Evolutionary conservation across 2,888 invertebrate genomes (phyloP).

Genomic region (Spodoptera exigua): DNA sequence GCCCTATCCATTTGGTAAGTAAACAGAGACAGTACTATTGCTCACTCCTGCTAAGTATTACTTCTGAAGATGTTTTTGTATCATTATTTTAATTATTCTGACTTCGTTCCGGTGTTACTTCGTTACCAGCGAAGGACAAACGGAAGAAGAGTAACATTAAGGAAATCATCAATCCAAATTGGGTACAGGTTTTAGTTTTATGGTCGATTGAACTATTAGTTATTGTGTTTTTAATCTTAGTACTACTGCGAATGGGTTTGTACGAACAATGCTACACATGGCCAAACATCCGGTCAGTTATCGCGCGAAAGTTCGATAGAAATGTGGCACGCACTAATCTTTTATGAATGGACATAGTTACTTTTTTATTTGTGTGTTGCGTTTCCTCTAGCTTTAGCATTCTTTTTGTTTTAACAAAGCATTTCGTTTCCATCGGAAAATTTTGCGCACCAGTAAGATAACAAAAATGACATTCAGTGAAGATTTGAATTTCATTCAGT

Average conservation of each 20-base stretch:
- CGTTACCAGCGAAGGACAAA: constrained; percentile 13
- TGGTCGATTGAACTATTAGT: constrained; percentile 50
- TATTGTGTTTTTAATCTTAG: constrained; percentile 58
- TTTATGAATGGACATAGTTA: constrained; percentile 71
- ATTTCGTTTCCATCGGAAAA: constrained; percentile 5
- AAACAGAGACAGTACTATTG: constrained; percentile 50
- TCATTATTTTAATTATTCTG: constrained; percentile 15
- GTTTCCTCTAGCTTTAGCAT: constrained; percentile 46
- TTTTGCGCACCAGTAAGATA: constrained; percentile 14
- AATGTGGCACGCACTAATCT: constrained; percentile 70
- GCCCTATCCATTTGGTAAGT: constrained; percentile 50
- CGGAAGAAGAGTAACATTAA: constrained; percentile 47
- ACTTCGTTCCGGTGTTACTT: background rate
- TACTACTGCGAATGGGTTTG: constrained; percentile 63
- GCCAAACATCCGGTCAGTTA: constrained; percentile 84
- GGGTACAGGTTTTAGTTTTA: constrained; percentile 29
- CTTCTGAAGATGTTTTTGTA: constrained; percentile 19
- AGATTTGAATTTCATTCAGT: constrained; percentile 16
- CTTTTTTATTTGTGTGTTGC: constrained; percentile 59
- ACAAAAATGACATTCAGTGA: constrained; percentile 21
- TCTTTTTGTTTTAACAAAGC: constrained; percentile 15
- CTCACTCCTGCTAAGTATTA: constrained; percentile 24
- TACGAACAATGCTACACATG: constrained; percentile 81
- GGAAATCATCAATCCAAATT: constrained; percentile 52
- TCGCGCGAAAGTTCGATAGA: constrained; percentile 77